These are phyloP conservation scores for Notodonta ziczac DNA, from an alignment of 2,888 invertebrate species.

Conservation along the genomic window DNA sequence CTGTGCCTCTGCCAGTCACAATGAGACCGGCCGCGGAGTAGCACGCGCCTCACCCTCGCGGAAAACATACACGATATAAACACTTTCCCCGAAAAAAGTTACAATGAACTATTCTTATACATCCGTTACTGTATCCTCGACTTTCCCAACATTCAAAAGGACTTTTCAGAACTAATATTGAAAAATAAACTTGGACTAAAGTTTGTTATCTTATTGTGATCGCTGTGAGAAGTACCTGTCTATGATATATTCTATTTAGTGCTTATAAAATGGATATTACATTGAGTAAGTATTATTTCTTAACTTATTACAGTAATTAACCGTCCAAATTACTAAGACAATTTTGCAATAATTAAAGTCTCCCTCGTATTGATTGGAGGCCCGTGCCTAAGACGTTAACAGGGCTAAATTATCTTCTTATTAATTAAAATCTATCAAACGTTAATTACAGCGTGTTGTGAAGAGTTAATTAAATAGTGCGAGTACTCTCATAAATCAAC, in stretches of 20 bases:
- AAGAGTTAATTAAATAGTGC: conserved; percentile 8
- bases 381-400: too few species aligned
- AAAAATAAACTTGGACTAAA: conserved; percentile 39
- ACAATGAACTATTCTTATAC: conserved; percentile 53
- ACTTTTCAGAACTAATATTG: conserved; percentile 39
- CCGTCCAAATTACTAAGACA: too few species aligned
- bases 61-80: conserved; percentile 56
- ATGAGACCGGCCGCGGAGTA: conserved; percentile 56
- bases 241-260: conserved; percentile 34
- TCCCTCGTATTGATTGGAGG: too few species aligned
- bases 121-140: conserved; percentile 43
- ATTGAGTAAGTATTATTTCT: conserved; percentile 38
- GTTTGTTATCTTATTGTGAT: conserved; percentile 42
- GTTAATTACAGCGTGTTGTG: neutral
- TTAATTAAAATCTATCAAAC: neutral
- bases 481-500: neutral
- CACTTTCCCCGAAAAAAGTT: conserved; percentile 44
- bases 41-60: conserved; percentile 53
- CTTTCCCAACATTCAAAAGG: conserved; percentile 40
- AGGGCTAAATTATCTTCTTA: too few species aligned
- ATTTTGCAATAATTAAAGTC: neutral
- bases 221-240: conserved; percentile 42
- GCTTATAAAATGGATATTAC: conserved; percentile 36
- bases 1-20: conserved; percentile 50
- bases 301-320: too few species aligned